phyloP scores from a whole-genome alignment of 2,888 invertebrate genomes.

The Escarpia spicata region DNA sequence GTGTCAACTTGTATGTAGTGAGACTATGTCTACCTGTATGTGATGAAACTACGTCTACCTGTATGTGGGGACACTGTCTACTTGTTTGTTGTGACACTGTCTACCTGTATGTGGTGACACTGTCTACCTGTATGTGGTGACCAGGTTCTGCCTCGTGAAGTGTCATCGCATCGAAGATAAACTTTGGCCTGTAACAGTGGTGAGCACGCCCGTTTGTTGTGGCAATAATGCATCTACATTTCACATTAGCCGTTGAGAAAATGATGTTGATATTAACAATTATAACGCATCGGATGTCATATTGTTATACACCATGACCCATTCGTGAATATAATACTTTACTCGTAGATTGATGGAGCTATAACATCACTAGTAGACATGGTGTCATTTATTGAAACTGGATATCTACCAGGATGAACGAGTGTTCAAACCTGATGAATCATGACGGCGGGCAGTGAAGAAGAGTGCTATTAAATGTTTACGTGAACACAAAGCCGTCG shows the following conservation, averaged over 20 bases:
- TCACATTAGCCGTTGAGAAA: no score
- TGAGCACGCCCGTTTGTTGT: neutral
- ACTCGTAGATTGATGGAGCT: neutral
- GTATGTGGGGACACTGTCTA: no score
- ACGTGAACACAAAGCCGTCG: neutral
- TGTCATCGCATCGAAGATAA: constrained; percentile 59
- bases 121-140: constrained; percentile 62
- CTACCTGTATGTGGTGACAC: neutral
- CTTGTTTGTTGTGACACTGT: no score
- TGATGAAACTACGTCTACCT: neutral
- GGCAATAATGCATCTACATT: no score
- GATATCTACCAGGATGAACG: neutral
- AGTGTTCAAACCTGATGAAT: neutral
- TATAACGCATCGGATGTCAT: no score
- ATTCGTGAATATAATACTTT: neutral
- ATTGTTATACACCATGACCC: neutral
- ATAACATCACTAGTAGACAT: neutral
- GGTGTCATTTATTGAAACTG: neutral
- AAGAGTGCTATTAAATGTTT: no score
- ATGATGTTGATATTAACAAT: no score
- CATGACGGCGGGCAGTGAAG: no score
- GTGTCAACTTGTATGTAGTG: neutral
- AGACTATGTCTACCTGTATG: neutral
- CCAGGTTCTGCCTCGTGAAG: constrained; percentile 65
- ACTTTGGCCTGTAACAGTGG: constrained; percentile 56